Base-by-base conservation (phyloP, 2,113 vertebrate species). In the Clarias gariepinus region DNA sequence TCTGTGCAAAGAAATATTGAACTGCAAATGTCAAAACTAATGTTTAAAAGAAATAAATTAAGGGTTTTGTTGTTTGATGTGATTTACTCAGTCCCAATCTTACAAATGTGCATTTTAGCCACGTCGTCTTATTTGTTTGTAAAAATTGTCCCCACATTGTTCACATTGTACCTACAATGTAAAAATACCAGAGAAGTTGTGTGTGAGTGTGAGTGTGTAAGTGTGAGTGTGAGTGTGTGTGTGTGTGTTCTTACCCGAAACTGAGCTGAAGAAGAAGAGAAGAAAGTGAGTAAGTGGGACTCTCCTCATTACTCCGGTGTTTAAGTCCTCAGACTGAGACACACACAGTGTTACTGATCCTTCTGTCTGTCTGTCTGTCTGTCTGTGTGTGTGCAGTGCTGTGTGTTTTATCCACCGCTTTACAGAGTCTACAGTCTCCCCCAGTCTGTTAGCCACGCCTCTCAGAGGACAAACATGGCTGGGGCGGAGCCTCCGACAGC, bases 131-230 rank as follows among this genome's bases (percentile, higher is more conserved):
- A 18, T 68, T 64, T 82, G 23, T 25, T 18, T 68, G 80, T 82
- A 41, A 64, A 25, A 82, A 41, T 47, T 5, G 36, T 82, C 80
- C 57, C 36, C 36, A 52, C 21, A 82, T 63, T 64, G 33, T 63
- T 81, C 60, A 81, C 47, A 8, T 47, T 63, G 80, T 47, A 81
- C 60, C 33, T 64, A 63, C 57, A 81, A n/a, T 81, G 19, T 63
- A 47, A 7, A 81, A 60, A 80, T 58, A 80, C 47, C 53, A 55
- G 52, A 58, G 63, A 64, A 28, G 47, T 47, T 36, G 33, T 36
- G 33, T 36, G 33, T 36, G 33, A 2, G 33, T 23, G 2, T 13
- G 33, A 41, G 79, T 82, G 33, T 64, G 21, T 82, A 21, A 64
- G 0, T 82, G 80, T 47, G 0, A 47, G 47, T 73, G 71, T 74